A percentile compares a stretch with the other conserved stretches of the same genome.
Conservation (phyloP, 2,797 vertebrate genomes). For the Gymnothorax reevesii region DNA sequence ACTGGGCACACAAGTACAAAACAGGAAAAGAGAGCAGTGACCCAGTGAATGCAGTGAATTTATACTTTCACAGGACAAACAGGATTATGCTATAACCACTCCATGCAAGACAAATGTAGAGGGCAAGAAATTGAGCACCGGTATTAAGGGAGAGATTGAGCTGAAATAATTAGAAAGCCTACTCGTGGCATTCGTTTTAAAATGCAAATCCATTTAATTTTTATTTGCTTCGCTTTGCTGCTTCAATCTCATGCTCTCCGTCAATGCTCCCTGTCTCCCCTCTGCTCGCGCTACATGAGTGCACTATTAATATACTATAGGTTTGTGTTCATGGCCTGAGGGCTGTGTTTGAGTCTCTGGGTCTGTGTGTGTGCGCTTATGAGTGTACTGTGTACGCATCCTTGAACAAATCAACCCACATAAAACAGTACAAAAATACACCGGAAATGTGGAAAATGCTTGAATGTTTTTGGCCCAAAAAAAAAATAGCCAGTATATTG, state of each 20-base stretch:
- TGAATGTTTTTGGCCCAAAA: too few species aligned
- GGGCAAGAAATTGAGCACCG: constrained; percentile 22
- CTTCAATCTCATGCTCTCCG: constrained; percentile 38
- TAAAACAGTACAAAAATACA: constrained; percentile 1
- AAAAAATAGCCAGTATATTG: background rate
- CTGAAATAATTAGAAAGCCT: constrained; percentile 81
- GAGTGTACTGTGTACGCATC: constrained; percentile 5
- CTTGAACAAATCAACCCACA: background rate
- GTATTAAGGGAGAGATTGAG: constrained; percentile 52
- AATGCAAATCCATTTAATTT: constrained; percentile 83
- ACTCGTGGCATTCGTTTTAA: constrained; percentile 77
- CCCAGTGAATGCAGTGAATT: background rate
- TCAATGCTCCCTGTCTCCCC: background rate
- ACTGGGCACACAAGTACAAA: constrained; percentile 44
- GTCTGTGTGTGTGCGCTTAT: constrained; percentile 18
- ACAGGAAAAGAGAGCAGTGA: background rate
- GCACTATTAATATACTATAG: constrained; percentile 56
- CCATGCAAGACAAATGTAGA: background rate
- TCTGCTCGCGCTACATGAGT: constrained; percentile 50
- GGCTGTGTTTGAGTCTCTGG: constrained; percentile 27
- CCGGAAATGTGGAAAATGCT: constrained; percentile 3
- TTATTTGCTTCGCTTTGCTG: constrained; percentile 76
- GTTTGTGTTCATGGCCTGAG: constrained; percentile 44
- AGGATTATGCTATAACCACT: constrained; percentile 22
- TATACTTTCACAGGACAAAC: constrained; percentile 18